Percentiles rank a stretch among this genome's conserved stretches.
These are phyloP conservation scores for Herpailurus yagouaroundi DNA, from an alignment of 2,113 vertebrate species.

Conservation along the genomic window DNA sequence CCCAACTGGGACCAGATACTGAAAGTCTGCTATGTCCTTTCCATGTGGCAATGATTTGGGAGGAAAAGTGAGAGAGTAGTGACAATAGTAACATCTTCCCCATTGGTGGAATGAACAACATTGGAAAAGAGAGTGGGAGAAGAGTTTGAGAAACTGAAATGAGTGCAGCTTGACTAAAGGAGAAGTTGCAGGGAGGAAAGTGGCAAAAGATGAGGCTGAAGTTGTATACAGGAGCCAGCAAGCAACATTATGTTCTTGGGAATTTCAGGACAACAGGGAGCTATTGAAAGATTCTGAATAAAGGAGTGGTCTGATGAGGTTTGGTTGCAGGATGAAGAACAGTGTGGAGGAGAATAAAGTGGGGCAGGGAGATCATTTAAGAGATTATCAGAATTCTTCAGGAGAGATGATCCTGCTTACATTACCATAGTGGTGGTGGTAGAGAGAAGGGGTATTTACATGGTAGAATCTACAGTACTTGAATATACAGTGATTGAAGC, in stretches of 20 bases:
- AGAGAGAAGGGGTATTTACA: not conserved
- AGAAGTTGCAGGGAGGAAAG: not conserved
- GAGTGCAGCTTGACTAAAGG: not conserved
- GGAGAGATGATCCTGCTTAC: not conserved
- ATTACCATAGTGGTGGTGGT: too few species aligned
- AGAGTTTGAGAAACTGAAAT: slow-evolving; percentile 8
- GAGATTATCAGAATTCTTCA: not conserved
- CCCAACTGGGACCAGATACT: not conserved
- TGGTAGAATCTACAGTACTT: too few species aligned
- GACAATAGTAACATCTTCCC: not conserved
- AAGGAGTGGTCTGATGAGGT: not conserved
- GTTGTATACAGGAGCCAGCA: not conserved
- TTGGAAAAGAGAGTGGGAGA: not conserved
- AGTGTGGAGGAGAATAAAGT: not conserved
- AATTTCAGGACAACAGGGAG: not conserved
- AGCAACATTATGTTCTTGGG: not conserved
- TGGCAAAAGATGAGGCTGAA: not conserved
- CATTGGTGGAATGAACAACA: not conserved
- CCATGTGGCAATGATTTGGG: not conserved
- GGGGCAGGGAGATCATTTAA: not conserved
- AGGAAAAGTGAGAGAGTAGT: not conserved
- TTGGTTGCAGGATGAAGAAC: not conserved
- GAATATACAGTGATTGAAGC: not conserved
- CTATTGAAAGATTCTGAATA: not conserved
- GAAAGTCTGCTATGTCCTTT: not conserved